Base-by-base conservation (phyloP, 2,113 vertebrate genomes). In the Albula glossodonta region DNA sequence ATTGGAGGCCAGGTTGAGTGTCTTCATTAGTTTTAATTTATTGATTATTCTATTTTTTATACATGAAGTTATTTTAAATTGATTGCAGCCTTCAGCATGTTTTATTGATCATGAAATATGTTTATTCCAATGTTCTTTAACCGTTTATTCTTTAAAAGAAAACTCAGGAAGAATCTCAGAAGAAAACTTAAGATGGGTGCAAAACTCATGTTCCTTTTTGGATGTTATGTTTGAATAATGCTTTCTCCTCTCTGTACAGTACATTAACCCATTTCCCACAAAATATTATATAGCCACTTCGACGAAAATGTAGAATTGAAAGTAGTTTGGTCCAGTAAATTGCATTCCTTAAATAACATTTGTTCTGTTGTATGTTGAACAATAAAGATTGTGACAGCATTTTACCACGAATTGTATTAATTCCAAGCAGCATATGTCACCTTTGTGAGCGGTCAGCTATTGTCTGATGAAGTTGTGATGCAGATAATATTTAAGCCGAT, bases 101-200 rank as follows among this genome's bases (percentile, higher is more conserved):
- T 15, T 41, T n/a, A 52, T 66, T 78, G 51, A 60, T 66, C 51
- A 77, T 77, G 48, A 74, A 81, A 53, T 81, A 81, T 19, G 4
- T n/a, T 51, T 74, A 57, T 66, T 51, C 51, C 60, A 78, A 78
- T 41, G 48, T 82, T 78, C 19, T 17, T 22, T 11, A 41, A 31
- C 85, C 15, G 25, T 25, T 12, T 57, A 56, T 74, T 84, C 48
- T 70, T 56, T 57, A 17, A 85, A 49, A 53, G 25, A 78, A 86
- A 60, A 57, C 85, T 86, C 85, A 86, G 85, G 85, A 78, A 86
- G 70, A 57, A 51, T n/a, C 81, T 41, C 31, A 41, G 31, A 41
- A 41, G 31, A 41, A 41, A 41, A 41, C 31, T 1, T 41, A 41
- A 19, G 15, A 51, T 77, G 13, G 48, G 31, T 77, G 77, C 51